A percentile compares a stretch with the other conserved stretches of the same genome.
Conservation (phyloP, 2,797 vertebrate genomes). For the Channa striata region DNA sequence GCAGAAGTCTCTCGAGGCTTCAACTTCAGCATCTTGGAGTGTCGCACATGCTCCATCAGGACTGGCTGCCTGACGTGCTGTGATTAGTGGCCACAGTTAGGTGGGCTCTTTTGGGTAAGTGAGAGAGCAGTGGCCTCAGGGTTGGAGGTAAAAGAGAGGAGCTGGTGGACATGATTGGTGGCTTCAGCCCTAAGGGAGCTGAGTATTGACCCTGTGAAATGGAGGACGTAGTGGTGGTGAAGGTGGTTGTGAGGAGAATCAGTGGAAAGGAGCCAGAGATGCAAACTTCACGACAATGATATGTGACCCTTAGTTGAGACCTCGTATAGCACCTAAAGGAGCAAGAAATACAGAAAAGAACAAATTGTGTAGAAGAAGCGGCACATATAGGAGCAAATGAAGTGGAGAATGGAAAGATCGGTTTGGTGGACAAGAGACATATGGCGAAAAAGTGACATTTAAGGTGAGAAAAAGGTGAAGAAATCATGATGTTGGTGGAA, state of each 20-base stretch:
- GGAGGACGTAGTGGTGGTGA: constrained; percentile 31
- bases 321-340: constrained; percentile 31
- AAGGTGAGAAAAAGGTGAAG: constrained; percentile 24
- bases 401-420: neutral
- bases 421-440: constrained; percentile 7
- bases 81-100: constrained; percentile 78
- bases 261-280: constrained; percentile 14
- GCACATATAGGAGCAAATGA: neutral
- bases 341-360: neutral
- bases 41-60: constrained; percentile 80
- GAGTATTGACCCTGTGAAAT: constrained; percentile 51
- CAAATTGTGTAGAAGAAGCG: constrained; percentile 3
- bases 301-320: constrained; percentile 25
- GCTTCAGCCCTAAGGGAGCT: constrained; percentile 41
- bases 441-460: neutral
- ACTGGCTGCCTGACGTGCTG: constrained; percentile 78
- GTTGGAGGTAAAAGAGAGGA: constrained; percentile 48
- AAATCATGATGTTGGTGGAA: constrained; percentile 3
- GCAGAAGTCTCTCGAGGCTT: constrained; percentile 72
- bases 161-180: constrained; percentile 60
- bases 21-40: constrained; percentile 74
- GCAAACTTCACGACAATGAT: constrained; percentile 39
- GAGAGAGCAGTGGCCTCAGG: constrained; percentile 49
- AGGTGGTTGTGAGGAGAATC: constrained; percentile 34
- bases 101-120: constrained; percentile 37